Evolutionary conservation across 2,113 vertebrate species (phyloP), one percentile per base, ranked within the genome.

Genomic region (Etia nguti): DNA sequence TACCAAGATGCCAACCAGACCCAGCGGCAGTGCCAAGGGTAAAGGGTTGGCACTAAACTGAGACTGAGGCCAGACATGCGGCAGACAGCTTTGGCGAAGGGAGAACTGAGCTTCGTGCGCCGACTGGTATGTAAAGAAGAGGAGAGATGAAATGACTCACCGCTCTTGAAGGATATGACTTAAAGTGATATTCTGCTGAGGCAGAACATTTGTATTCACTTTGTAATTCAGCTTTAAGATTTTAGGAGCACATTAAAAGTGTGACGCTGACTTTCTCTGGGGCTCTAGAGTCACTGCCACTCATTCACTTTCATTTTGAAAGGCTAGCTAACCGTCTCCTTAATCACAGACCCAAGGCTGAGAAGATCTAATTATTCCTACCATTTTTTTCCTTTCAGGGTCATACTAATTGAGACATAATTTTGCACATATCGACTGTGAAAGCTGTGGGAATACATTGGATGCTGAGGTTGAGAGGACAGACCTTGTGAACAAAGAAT

Each of bases 1-100:
- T 83, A 92, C 88, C 70, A 75, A 81, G 81, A 83, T 93, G 93
- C 92, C 93, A 94, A 91, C 65, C 94, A 90, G 90, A 90, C 90
- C 84, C 83, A n/a, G 85, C 13, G 26, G 88, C 70, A 50, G 68
- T 86, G 93, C 93, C 94, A 93, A 85, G 84, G 92, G 93, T 90
- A 93, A 93, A 88, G 84, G 57, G 82, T 46, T 93, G 92, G 92
- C 90, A 84, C 52, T 36, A 79, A 34, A 26, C 82, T 80, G 89
- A 85, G 90, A 88, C 88, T 83, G 80, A 86, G 92, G 93, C 75
- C 54, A 94, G 91, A 95, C 92, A 90, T 84, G 65, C 80, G 84
- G 85, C 26, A 77, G 73, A 52, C 43, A 52, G 46, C 46, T 80
- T 90, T 90, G 92, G 90, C 36, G n/a, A 75, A 36, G 46, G 22